A percentile compares a stretch with the other conserved stretches of the same genome.
phyloP scores from a whole-genome alignment of 2,113 vertebrate species.

The Orientallactaga bullata region DNA sequence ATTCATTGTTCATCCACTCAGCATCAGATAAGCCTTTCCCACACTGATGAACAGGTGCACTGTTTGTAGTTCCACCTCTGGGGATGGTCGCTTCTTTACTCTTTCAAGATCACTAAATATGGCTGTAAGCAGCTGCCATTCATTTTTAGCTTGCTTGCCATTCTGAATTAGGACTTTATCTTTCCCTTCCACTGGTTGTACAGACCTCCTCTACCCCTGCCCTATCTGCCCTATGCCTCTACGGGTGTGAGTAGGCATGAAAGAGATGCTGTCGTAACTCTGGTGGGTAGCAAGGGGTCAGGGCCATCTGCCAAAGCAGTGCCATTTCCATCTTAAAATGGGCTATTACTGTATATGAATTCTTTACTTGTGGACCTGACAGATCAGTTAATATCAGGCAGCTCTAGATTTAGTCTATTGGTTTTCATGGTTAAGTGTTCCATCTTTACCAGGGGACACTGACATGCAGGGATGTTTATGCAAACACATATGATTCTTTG shows the following conservation, averaged over 20 bases:
- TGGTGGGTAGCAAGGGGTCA: background rate
- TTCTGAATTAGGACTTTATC: background rate
- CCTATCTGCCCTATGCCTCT: background rate
- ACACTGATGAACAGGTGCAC: background rate
- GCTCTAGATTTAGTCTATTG: background rate
- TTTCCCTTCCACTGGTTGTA: background rate
- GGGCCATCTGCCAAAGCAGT: background rate
- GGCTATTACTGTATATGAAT: background rate
- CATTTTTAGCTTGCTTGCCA: background rate
- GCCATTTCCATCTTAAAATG: background rate
- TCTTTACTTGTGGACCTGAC: background rate
- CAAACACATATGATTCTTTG: slow-evolving; percentile 29
- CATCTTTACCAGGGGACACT: background rate
- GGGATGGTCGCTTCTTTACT: background rate
- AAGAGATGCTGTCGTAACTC: background rate
- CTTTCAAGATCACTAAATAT: background rate
- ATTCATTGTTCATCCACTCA: background rate
- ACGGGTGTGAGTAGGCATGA: background rate
- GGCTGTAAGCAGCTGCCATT: background rate
- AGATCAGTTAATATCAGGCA: background rate
- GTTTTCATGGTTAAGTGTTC: background rate
- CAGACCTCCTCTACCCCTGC: background rate
- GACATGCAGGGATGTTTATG: background rate
- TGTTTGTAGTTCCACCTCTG: background rate
- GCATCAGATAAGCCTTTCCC: background rate